phyloP scores from a whole-genome alignment of 2,888 invertebrate genomes.

The Ernsta delagoae region DNA sequence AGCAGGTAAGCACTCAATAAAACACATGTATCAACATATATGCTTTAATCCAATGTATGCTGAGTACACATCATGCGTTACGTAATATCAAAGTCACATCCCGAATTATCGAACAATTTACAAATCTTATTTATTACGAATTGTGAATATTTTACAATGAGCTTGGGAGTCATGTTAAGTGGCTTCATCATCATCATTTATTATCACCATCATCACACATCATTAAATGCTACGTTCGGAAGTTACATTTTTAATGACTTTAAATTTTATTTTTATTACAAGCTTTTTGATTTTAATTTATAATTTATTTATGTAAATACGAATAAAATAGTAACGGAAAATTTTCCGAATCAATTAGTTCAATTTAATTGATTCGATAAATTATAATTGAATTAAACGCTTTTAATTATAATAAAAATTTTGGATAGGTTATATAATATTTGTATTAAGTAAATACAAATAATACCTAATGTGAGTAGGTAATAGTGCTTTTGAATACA shows the following conservation, averaged over 20 bases:
- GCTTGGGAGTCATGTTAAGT: slow-evolving; percentile 5
- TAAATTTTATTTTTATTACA: neutral
- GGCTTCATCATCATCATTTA: slow-evolving; percentile 20
- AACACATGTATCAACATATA: slow-evolving; percentile 64
- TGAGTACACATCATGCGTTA: slow-evolving; percentile 79
- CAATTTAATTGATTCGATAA: no score
- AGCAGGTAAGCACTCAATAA: slow-evolving; percentile 9
- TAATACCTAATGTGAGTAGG: no score
- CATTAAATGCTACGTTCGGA: no score
- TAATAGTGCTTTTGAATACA: no score
- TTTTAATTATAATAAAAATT: no score
- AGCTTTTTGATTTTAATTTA: no score
- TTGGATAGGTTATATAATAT: no score
- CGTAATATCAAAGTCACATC: slow-evolving; percentile 78
- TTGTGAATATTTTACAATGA: slow-evolving; percentile 74
- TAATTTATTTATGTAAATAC: no score
- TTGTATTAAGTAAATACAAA: no score
- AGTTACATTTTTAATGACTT: neutral
- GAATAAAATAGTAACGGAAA: no score
- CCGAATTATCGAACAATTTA: slow-evolving; percentile 77
- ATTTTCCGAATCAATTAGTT: neutral
- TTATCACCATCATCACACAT: neutral
- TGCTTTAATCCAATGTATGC: slow-evolving; percentile 75
- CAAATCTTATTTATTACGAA: slow-evolving; percentile 69
- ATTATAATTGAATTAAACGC: no score